phyloP scores from a whole-genome alignment of 2,888 invertebrate species.

The Megaustenia siamemsis region DNA sequence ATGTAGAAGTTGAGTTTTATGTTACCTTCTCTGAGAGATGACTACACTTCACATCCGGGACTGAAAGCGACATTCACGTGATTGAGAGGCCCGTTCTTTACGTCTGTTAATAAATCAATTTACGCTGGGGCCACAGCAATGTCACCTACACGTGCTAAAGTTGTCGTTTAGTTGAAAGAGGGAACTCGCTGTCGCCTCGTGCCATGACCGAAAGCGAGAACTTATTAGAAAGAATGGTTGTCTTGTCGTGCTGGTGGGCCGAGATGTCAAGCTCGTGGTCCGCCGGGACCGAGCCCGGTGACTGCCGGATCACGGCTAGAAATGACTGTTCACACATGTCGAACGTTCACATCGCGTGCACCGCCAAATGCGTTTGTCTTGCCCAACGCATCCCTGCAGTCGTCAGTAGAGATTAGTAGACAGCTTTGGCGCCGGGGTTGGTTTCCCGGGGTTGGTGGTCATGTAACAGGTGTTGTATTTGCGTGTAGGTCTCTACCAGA shows the following conservation, averaged over 20 bases:
- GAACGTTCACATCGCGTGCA: constrained; percentile 39
- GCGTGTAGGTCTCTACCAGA: neutral
- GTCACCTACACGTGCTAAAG: neutral
- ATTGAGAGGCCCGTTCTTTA: too few species aligned
- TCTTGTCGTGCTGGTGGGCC: constrained; percentile 1
- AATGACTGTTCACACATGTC: constrained; percentile 36
- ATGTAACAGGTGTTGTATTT: neutral
- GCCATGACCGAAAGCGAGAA: constrained; percentile 1
- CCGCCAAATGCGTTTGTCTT: constrained; percentile 19
- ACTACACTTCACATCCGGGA: too few species aligned
- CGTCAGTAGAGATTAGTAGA: neutral
- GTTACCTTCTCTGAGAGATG: too few species aligned
- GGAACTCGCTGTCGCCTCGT: neutral
- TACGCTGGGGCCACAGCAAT: too few species aligned
- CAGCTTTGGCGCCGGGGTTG: neutral
- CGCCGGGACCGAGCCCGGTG: neutral
- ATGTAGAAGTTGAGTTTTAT: too few species aligned
- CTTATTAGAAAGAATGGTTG: neutral
- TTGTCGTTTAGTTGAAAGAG: neutral
- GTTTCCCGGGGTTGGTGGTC: neutral
- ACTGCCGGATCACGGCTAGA: neutral
- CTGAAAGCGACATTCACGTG: too few species aligned
- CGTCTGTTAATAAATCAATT: too few species aligned
- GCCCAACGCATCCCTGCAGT: neutral
- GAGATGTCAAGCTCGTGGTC: neutral